A percentile compares a stretch with the other conserved stretches of the same genome.
phyloP scores from a whole-genome alignment of 2,797 vertebrate species.

The Periparus ater region DNA sequence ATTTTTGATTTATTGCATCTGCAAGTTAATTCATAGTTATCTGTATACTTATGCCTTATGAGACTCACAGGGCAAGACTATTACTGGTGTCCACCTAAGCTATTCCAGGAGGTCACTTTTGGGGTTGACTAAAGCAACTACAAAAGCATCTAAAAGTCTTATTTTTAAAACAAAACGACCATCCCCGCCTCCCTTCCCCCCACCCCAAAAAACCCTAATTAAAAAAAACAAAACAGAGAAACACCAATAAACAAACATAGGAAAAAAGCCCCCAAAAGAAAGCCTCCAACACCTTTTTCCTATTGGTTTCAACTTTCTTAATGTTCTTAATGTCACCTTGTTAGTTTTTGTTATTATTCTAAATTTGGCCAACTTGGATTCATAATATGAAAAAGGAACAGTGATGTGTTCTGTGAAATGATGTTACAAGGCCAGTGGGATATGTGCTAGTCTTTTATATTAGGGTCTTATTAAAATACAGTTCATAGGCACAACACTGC shows the following conservation, averaged over 20 bases:
- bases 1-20: not conserved
- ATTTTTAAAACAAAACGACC: not conserved
- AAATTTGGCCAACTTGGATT: not conserved
- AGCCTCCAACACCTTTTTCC: not conserved
- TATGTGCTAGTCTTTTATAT: not conserved
- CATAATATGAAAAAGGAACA: not conserved
- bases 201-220: too few relatives aligned
- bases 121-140: not conserved
- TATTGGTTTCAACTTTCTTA: not conserved
- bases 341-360: not conserved
- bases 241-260: not conserved
- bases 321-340: not conserved
- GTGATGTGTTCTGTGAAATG: not conserved
- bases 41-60: not conserved
- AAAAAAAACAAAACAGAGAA: not conserved
- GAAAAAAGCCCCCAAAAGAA: not conserved
- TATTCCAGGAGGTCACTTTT: not conserved
- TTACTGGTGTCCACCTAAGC: not conserved
- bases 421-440: not conserved
- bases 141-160: not conserved
- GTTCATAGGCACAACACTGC: not conserved
- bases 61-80: not conserved
- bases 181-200: fast-evolving
- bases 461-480: not conserved
- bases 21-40: not conserved